Conservation (phyloP, 2,797 vertebrate genomes). For the Protosalanx chinensis region DNA sequence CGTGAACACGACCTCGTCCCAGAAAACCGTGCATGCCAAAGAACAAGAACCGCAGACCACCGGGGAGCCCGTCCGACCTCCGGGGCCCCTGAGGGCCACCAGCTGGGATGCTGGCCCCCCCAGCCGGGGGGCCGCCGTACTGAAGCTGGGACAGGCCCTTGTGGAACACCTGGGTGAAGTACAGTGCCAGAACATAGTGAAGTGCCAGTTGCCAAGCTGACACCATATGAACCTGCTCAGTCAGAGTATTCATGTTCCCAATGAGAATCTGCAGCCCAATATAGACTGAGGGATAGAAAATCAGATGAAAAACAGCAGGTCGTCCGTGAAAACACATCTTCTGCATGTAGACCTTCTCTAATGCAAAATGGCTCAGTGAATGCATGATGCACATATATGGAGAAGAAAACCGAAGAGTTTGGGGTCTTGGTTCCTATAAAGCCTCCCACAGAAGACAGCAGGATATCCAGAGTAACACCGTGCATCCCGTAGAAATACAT, state of each 20-base stretch:
- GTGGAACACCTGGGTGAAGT: slow-evolving; percentile 77
- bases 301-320: slow-evolving; percentile 72
- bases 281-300: slow-evolving; percentile 82
- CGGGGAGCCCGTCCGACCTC: slow-evolving; percentile 59
- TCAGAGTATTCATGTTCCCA: slow-evolving; percentile 60
- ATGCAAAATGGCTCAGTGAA: slow-evolving; percentile 74
- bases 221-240: slow-evolving; percentile 54
- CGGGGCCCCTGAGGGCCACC: not conserved
- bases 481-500: slow-evolving; percentile 81
- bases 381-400: slow-evolving; percentile 78
- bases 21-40: slow-evolving; percentile 87
- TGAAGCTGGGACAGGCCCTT: slow-evolving; percentile 67
- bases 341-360: slow-evolving; percentile 81
- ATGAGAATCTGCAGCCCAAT: slow-evolving; percentile 80
- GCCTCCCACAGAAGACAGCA: slow-evolving; percentile 65
- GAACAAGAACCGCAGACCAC: slow-evolving; percentile 73
- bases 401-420: slow-evolving; percentile 81
- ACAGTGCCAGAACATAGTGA: slow-evolving; percentile 79
- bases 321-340: slow-evolving; percentile 70
- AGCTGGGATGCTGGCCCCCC: not conserved
- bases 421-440: slow-evolving; percentile 61
- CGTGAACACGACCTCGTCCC: slow-evolving; percentile 85
- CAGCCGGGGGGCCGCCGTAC: slow-evolving; percentile 44
- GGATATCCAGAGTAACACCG: slow-evolving; percentile 76
- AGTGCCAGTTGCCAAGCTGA: slow-evolving; percentile 68